Conservation (phyloP, 2,888 invertebrate species). For the Carterocephalus palaemon region DNA sequence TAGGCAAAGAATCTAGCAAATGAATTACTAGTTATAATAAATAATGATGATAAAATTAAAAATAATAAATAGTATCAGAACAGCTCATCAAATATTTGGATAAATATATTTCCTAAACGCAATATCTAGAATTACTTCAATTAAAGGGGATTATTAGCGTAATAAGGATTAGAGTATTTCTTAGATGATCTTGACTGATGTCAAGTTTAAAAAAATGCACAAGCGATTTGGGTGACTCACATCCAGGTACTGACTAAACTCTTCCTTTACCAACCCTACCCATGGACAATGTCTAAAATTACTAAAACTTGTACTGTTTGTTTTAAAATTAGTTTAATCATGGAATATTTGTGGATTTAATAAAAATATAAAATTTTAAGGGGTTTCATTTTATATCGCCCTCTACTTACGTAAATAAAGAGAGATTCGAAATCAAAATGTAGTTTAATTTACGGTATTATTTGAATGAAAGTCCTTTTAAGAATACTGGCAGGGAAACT, state of each 20-base stretch:
- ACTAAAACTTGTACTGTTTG: conserved; percentile 12
- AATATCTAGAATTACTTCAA: too few relatives aligned
- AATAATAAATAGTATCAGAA: too few relatives aligned
- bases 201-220: too few relatives aligned
- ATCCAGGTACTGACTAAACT: conserved; percentile 26
- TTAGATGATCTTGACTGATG: too few relatives aligned
- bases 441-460: conserved; percentile 65
- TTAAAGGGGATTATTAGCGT: too few relatives aligned
- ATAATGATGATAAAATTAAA: too few relatives aligned
- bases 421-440: conserved; percentile 63
- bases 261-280: conserved; percentile 18
- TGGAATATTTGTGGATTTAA: conserved; percentile 48
- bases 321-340: conserved; percentile 21
- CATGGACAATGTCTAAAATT: conserved; percentile 25
- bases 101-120: too few relatives aligned
- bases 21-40: too few relatives aligned
- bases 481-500: conserved; percentile 36
- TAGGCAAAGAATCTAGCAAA: too few relatives aligned
- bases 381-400: conserved; percentile 74
- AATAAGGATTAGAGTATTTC: too few relatives aligned
- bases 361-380: conserved; percentile 62
- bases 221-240: too few relatives aligned
- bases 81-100: too few relatives aligned
- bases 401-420: conserved; percentile 68
- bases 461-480: conserved; percentile 35